A percentile compares a stretch with the other conserved stretches of the same genome.
phyloP scores from a whole-genome alignment of 2,888 invertebrate species.

The Ophion obscuratus region DNA sequence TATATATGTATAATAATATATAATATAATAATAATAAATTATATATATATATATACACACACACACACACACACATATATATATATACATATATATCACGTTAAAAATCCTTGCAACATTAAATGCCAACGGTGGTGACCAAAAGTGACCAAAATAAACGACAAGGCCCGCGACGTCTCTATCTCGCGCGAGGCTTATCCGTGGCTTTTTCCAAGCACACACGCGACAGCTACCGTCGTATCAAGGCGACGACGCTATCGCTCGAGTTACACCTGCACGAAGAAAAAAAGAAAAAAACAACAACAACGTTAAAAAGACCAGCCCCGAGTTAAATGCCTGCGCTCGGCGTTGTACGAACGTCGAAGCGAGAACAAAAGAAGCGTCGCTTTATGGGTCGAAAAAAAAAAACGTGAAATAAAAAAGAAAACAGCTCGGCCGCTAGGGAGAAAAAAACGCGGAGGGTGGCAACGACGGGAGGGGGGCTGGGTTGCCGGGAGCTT shows the following conservation, averaged over 20 bases:
- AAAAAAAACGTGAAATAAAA: constrained; percentile 16
- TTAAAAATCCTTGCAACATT: too few relatives aligned
- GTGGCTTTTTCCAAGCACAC: not conserved
- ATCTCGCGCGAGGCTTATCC: not conserved
- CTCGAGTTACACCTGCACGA: not conserved
- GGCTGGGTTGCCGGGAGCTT: constrained; percentile 41
- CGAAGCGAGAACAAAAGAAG: constrained; percentile 11
- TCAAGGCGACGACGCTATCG: not conserved
- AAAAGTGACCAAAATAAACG: not conserved
- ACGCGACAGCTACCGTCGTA: not conserved
- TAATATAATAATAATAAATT: too few relatives aligned
- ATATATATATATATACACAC: too few relatives aligned
- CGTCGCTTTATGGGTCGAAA: not conserved
- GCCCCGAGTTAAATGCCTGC: constrained; percentile 8
- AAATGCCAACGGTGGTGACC: too few relatives aligned
- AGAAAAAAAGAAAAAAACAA: not conserved
- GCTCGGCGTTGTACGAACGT: not conserved
- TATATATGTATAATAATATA: too few relatives aligned
- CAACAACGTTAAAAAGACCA: not conserved
- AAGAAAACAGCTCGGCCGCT: not conserved
- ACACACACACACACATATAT: too few relatives aligned
- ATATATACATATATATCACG: too few relatives aligned
- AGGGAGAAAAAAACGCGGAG: not conserved
- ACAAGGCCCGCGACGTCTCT: not conserved
- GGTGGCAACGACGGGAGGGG: not conserved